Evolutionary conservation across 2,797 vertebrate species (phyloP).

Genomic region (Sorex maritimensis): DNA sequence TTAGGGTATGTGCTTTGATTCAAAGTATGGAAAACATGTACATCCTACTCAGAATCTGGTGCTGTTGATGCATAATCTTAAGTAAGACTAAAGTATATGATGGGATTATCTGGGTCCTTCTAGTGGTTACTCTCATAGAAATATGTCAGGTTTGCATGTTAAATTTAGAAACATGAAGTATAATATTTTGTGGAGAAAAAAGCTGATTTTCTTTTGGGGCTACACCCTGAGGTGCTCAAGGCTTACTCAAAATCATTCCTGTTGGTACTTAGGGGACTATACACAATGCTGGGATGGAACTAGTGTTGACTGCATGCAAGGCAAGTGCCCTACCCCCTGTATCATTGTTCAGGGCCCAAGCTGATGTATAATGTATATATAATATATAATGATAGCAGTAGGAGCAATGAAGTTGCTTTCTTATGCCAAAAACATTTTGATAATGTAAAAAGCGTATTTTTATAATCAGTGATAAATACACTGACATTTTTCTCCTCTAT

Average conservation of each 20-base stretch:
- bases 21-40: background rate
- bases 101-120: background rate
- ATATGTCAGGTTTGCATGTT: background rate
- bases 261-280: no score
- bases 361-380: background rate
- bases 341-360: background rate
- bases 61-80: background rate
- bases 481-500: constrained; percentile 2
- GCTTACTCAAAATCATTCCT: no score
- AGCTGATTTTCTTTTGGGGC: no score
- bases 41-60: background rate
- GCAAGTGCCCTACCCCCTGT: no score
- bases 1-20: background rate
- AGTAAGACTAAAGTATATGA: background rate
- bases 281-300: no score
- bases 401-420: background rate
- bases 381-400: background rate
- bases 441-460: background rate
- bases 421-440: no score
- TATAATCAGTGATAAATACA: background rate
- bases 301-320: no score
- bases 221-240: no score
- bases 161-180: background rate
- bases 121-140: background rate
- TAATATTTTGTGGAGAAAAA: background rate